A percentile compares a stretch with the other conserved stretches of the same genome.
phyloP scores from a whole-genome alignment of 2,113 vertebrate genomes.

The Pollachius pollachius region DNA sequence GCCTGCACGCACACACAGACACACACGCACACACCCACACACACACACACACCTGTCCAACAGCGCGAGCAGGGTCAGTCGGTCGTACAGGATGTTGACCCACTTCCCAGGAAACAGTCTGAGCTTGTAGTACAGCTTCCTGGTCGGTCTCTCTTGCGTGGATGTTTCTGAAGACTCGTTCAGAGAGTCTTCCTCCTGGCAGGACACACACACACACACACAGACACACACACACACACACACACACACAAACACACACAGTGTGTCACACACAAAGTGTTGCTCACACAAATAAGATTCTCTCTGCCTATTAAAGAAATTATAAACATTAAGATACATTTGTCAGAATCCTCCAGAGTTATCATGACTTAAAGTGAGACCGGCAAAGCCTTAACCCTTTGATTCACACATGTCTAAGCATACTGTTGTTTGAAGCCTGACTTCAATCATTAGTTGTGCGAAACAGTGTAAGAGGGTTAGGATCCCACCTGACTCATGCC shows the following conservation, averaged over 20 bases:
- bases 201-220: background rate
- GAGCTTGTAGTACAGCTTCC: slow-evolving; percentile 90
- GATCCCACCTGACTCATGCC: too few species aligned
- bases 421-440: too few species aligned
- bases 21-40: too few species aligned
- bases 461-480: background rate
- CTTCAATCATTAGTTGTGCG: background rate
- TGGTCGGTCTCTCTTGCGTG: slow-evolving; percentile 81
- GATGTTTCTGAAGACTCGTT: slow-evolving; percentile 87
- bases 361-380: too few species aligned
- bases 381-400: too few species aligned
- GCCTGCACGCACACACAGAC: too few species aligned
- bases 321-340: too few species aligned
- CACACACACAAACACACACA: slow-evolving; percentile 2
- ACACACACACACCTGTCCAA: slow-evolving; percentile 82
- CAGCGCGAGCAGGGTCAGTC: slow-evolving; percentile 86
- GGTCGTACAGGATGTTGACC: slow-evolving; percentile 92
- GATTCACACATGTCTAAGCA: too few species aligned
- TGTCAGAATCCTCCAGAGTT: too few species aligned
- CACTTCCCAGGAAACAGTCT: slow-evolving; percentile 91
- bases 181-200: slow-evolving; percentile 80
- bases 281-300: background rate
- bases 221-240: background rate
- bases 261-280: background rate
- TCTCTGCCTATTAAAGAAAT: too few species aligned